phyloP scores from a whole-genome alignment of 2,888 invertebrate species.

The Kryphioiulus occultus region DNA sequence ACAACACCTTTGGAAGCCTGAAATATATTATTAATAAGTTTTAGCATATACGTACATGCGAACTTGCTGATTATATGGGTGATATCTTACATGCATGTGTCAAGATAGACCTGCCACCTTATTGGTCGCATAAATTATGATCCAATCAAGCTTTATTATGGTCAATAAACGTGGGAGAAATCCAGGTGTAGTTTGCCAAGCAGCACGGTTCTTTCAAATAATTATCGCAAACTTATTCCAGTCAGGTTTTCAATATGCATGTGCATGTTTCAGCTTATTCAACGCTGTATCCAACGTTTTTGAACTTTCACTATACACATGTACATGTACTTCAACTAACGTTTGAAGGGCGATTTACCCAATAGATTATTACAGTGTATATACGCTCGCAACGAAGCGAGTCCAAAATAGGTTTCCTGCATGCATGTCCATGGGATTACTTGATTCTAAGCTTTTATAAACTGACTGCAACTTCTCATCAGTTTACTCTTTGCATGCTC shows the following conservation, averaged over 20 bases:
- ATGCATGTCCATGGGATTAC: not conserved
- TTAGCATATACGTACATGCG: not conserved
- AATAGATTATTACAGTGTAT: not conserved
- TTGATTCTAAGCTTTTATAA: not conserved
- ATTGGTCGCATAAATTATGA: not conserved
- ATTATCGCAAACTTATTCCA: not conserved
- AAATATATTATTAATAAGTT: not conserved
- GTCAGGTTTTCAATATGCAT: not conserved
- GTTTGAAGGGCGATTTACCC: not conserved
- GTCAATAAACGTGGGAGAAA: not conserved
- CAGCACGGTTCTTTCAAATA: not conserved
- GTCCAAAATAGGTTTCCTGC: not conserved
- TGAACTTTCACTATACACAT: not conserved
- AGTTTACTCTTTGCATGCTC: not conserved
- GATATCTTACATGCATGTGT: not conserved
- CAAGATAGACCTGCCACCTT: conserved; percentile 2
- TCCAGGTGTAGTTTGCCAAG: not conserved
- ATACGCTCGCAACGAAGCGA: no score
- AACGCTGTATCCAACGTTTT: no score
- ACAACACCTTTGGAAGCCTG: not conserved
- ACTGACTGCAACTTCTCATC: not conserved
- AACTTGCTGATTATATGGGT: not conserved
- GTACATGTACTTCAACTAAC: not conserved
- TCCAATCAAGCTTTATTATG: not conserved
- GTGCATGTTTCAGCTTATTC: not conserved